Evolutionary conservation across 2,113 vertebrate species (phyloP), one percentile per base, ranked within the genome.

Genomic region (Engystomops pustulosus): DNA sequence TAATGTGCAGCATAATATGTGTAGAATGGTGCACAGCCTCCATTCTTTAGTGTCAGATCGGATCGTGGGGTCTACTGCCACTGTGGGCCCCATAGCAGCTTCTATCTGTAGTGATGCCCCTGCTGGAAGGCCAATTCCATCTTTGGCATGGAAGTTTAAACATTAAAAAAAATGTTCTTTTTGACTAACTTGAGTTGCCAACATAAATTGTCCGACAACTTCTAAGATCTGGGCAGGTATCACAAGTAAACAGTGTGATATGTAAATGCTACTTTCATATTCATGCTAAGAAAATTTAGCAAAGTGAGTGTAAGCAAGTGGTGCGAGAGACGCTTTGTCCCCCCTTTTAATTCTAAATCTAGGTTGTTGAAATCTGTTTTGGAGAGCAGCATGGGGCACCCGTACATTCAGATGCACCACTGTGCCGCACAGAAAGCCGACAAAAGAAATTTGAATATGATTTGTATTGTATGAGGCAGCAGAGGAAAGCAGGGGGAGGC

Each of bases 371-470:
- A 53, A 38, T 85, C 49, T 84, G 77, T 84, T 85, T 86, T 88
- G 83, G 85, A 86, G 90, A 90, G 88, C 85, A 91, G 86, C 70
- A 41, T 85, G 85, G 89, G 53, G 87, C 86, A 86, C 87, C 87
- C 90, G 81, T 84, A 58, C 72, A 53, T 27, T 23, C 72, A 84
- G 82, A 78, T 58, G 88, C 80, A 88, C 88, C 83, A 86, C 75
- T 53, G 36, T 69, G 86, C 55, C 86, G 17, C 77, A 38, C 70
- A 67, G 90, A 88, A 87, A 90, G 88, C 38, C 70, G 45, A 90
- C 87, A 86, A 90, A 88, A 80, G 87, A 91, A 89, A 92, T 93
- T 92, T 91, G 90, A 93, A 88, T 90, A 93, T 90, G 88, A 88
- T 81, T 91, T 89, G 86, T 90, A 90, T 77, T 88, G 65, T 88